Evolutionary conservation across 2,888 invertebrate genomes (phyloP).

Genomic region (Epiperipatus broadwayi): DNA sequence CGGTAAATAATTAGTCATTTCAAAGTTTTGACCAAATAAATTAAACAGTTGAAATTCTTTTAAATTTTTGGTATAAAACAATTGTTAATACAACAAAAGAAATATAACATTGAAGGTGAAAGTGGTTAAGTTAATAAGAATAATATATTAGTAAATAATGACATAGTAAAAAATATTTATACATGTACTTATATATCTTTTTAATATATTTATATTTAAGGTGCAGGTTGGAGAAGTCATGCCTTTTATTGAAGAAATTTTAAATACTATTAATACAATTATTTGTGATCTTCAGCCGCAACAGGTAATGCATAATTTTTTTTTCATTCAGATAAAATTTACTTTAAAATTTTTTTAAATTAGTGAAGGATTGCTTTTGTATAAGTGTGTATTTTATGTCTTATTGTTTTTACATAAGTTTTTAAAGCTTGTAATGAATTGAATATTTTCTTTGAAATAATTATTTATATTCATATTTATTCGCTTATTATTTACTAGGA

Average conservation of each 20-base stretch:
- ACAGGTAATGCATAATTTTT: conserved; percentile 43
- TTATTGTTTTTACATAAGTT: not conserved
- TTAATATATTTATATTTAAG: conserved; percentile 23
- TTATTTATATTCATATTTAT: too few relatives aligned
- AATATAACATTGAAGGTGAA: not conserved
- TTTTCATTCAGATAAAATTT: too few relatives aligned
- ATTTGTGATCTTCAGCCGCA: conserved; percentile 97
- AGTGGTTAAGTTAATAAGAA: not conserved
- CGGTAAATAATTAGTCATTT: too few relatives aligned
- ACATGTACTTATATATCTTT: not conserved
- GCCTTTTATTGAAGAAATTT: conserved; percentile 97
- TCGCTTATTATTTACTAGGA: too few relatives aligned
- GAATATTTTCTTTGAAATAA: too few relatives aligned
- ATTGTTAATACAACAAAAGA: too few relatives aligned
- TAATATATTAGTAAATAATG: not conserved
- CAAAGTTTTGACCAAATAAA: too few relatives aligned
- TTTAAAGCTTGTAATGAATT: too few relatives aligned
- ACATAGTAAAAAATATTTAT: conserved; percentile 5
- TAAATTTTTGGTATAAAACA: too few relatives aligned
- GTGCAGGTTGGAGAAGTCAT: conserved; percentile 84
- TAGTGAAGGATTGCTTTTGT: not conserved
- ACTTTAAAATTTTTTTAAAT: not conserved
- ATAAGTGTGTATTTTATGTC: not conserved
- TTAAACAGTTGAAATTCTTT: too few relatives aligned
- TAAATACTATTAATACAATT: conserved; percentile 82